Evolutionary conservation across 2,113 vertebrate genomes (phyloP), one percentile per base, ranked within the genome.

Genomic region (Recurvirostra avosetta): DNA sequence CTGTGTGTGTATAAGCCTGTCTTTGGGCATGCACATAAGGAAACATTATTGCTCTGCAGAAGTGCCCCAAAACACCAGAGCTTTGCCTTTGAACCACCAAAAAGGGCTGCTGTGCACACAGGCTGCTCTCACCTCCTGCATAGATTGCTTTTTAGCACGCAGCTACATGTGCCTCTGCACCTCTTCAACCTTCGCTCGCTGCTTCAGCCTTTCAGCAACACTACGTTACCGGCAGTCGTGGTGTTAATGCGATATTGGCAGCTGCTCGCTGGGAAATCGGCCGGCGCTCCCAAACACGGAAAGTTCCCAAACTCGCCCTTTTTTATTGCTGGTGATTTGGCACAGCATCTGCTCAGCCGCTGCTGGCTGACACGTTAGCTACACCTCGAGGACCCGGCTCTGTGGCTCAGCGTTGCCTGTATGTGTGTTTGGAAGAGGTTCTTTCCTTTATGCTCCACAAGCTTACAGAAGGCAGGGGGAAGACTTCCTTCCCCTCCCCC

Each of bases 111-210:
- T 68, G 1, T 5, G 52, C 23, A 11, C 29, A 14, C 36, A 52
- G 23, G 50, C 16, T 66, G 38, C 15, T 49, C 32, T 61, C 45
- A 21, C 9, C 45, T 61, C 25, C 53, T 7, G 32, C 2, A 0
- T 0, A 34, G 55, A 12, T 40, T 50, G 45, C 7, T 61, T 76
- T 86, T 50, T 2, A 68, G 30, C 1, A 0, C 2, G 36, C 36
- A 72, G 50, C 45, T 45, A 27, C 36, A 8, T 0, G 0, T n/a
- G 22, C n/a, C 21, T 67, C 55, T 11, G 14, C 15, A 32, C 7
- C 50, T 38, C 38, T 50, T 30, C 63, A 86, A 59, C 61, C 38
- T 27, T 18, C 4, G 0, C 22, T 27, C 0, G 0, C 40, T 2
- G 9, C 53, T 49, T 58, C 56, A 81, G 85, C 49, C 34, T 38